Conservation (phyloP, 2,113 vertebrate species). For the Syrrhaptes paradoxus region DNA sequence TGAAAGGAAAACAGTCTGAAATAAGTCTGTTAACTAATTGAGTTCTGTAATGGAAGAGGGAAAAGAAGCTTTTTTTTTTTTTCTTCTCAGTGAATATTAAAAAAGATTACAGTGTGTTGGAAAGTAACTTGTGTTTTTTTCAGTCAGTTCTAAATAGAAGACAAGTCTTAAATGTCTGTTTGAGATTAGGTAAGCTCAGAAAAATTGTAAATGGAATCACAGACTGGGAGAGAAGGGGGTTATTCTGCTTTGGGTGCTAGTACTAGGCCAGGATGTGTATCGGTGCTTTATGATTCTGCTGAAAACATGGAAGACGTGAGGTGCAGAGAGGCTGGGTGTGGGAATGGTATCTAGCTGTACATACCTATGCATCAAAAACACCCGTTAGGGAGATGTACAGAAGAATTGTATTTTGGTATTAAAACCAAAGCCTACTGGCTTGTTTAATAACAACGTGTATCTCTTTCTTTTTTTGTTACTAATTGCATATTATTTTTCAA, state of each 20-base stretch:
- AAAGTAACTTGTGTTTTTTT: not conserved
- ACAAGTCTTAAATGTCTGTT: not conserved
- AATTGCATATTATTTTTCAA: not conserved
- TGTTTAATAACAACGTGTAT: not conserved
- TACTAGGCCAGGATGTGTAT: not conserved
- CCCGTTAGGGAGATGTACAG: not conserved
- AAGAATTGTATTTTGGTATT: not conserved
- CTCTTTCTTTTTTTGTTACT: not conserved
- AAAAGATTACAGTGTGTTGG: not conserved
- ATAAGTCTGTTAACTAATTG: not conserved
- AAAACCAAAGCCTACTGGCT: not conserved
- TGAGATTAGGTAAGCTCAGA: not conserved
- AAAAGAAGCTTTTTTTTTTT: not conserved
- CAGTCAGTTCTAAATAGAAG: not conserved
- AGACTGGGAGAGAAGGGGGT: not conserved
- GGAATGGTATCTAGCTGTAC: not conserved
- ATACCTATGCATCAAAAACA: not conserved
- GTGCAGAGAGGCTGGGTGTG: not conserved
- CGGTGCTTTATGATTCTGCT: not conserved
- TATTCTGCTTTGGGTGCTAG: not conserved
- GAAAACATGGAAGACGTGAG: not conserved
- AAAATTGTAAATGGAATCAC: not conserved
- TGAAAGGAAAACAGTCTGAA: not conserved
- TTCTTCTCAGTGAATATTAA: not conserved
- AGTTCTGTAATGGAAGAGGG: not conserved